Evolutionary conservation across 2,888 invertebrate species (phyloP), one percentile per base, ranked within the genome.

Genomic region (Apotomis capreana): DNA sequence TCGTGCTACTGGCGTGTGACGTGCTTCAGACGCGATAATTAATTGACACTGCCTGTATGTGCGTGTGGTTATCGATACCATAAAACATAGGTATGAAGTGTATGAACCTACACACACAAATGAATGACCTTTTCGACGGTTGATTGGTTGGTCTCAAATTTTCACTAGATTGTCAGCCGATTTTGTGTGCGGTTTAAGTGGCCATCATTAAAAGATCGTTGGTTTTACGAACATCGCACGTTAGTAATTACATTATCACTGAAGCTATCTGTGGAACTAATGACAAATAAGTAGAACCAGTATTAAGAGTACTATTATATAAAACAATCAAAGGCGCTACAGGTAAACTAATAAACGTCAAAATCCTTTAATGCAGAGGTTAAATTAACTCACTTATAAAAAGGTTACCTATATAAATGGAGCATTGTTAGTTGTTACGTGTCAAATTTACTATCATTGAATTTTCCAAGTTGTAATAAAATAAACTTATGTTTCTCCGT

Each of bases 41-140:
- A 87, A 87, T 87, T 86, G 87, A 84, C 85, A 81, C 78, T 75
- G 77, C 79, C 78, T 75, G 77, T 79, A 78, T 85, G 85, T 80
- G 79, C 78, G 78, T 81, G 88, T 84, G 87, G 80, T 81, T 83
- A 86, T 87, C 87, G 85, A 87, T 87, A 62, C 36, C 5, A 40
- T 6, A 40, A 26, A 26, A 26, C 26, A 26, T 26, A n/a, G n/a
- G n/a, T n/a, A n/a, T n/a, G n/a, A n/a, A n/a, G n/a, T n/a, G n/a
- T n/a, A n/a, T n/a, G n/a, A n/a, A 26, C 26, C 26, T 26, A 26
- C 26, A 26, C 26, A 26, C 26, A 26, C 26, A 26, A 2, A 26
- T 26, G 2, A 26, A 1, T 26, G 26, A 26, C 26, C 26, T 26
- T 26, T 26, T 26, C 2, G 26, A 26, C 2, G 26, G 26, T 26